Evolutionary conservation across 2,797 vertebrate species (phyloP).

Genomic region (Anabacerthia variegaticeps): DNA sequence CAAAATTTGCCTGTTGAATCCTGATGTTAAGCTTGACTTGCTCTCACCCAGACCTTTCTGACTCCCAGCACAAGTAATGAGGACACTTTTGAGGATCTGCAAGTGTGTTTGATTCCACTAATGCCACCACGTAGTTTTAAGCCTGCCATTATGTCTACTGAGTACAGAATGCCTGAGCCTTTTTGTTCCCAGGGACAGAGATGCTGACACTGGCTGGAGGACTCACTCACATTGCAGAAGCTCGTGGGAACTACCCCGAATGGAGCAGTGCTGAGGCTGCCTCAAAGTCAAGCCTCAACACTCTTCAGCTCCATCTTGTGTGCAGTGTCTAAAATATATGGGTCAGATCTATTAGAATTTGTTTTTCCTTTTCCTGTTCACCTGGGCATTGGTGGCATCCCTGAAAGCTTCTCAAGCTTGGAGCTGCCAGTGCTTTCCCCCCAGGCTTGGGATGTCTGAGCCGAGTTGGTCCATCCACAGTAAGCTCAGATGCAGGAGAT

Average conservation of each 20-base stretch:
- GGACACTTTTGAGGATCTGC: background rate
- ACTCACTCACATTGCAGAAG: rapidly evolving
- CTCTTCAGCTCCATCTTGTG: background rate
- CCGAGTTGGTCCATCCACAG: rapidly evolving
- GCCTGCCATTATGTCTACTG: background rate
- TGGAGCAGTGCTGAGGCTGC: rapidly evolving
- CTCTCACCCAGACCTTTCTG: background rate
- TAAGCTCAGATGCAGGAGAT: background rate
- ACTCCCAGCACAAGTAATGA: background rate
- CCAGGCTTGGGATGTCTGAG: background rate
- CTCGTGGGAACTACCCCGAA: background rate
- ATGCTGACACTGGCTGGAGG: background rate
- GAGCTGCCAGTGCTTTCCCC: background rate
- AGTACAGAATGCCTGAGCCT: rapidly evolving
- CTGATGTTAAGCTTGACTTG: background rate
- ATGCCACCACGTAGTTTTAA: rapidly evolving
- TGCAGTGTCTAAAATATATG: background rate
- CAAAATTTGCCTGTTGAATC: background rate
- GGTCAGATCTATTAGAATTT: background rate
- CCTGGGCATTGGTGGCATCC: background rate
- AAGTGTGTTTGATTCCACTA: background rate
- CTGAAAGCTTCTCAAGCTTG: background rate
- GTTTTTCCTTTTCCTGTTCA: background rate
- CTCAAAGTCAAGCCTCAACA: too few species aligned
- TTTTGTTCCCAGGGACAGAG: background rate